Conservation (phyloP, 2,113 vertebrate genomes). For the Motacilla alba region DNA sequence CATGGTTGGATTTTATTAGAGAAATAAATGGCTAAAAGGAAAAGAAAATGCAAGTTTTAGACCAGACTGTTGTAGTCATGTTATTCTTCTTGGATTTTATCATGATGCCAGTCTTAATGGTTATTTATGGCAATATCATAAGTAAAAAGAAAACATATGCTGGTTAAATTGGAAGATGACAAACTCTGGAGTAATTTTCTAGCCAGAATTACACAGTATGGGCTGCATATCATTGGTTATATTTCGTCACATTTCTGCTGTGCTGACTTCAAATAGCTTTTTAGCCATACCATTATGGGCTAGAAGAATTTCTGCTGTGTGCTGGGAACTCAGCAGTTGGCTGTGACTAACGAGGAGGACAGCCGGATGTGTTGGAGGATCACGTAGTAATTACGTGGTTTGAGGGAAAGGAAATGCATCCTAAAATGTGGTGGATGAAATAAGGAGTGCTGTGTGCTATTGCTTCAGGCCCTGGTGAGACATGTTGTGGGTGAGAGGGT, state of each 20-base stretch:
- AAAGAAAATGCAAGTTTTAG: not conserved
- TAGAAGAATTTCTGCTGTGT: not conserved
- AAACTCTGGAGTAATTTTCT: not conserved
- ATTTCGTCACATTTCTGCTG: not conserved
- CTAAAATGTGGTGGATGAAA: not conserved
- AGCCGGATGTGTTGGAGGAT: not conserved
- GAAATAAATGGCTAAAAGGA: not conserved
- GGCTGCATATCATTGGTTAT: not conserved
- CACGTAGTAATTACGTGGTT: not conserved
- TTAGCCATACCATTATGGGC: not conserved
- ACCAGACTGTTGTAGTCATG: not conserved
- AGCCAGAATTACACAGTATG: not conserved
- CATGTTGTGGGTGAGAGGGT: not conserved
- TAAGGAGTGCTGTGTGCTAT: not conserved
- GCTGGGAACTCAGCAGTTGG: not conserved
- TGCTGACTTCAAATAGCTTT: not conserved
- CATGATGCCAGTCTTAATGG: not conserved
- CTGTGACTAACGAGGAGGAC: not conserved
- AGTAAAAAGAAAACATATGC: not conserved
- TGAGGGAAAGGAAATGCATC: constrained; percentile 32
- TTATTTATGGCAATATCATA: not conserved
- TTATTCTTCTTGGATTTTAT: not conserved
- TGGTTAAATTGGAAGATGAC: not conserved
- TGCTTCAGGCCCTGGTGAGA: not conserved
- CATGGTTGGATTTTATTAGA: not conserved